phyloP scores from a whole-genome alignment of 2,113 vertebrate species.

The Campylomormyrus numenius region DNA sequence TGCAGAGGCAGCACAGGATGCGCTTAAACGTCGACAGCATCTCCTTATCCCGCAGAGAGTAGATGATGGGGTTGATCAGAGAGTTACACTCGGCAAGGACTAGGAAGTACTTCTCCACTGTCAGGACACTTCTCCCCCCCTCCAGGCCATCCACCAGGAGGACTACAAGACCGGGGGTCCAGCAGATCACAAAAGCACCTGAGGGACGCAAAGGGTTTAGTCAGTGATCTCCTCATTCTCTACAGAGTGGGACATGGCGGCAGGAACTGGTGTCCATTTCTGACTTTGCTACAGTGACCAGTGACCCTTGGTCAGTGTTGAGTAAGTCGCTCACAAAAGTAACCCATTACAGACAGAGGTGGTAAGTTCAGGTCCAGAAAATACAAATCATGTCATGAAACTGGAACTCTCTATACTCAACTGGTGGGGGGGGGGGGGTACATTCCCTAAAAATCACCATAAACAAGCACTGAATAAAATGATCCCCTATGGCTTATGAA shows the following conservation, averaged over 20 bases:
- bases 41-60: slow-evolving; percentile 77
- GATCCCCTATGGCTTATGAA: neutral
- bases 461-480: neutral
- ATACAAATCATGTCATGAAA: neutral
- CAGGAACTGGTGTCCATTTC: neutral
- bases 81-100: slow-evolving; percentile 84
- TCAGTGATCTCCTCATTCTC: neutral
- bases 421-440: too few species aligned
- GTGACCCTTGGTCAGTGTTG: neutral
- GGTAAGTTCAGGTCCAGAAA: neutral
- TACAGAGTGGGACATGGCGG: neutral
- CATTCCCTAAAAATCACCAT: neutral
- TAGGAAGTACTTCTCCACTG: slow-evolving; percentile 80
- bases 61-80: slow-evolving; percentile 80
- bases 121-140: slow-evolving; percentile 58
- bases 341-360: neutral
- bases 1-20: slow-evolving; percentile 72
- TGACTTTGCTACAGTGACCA: neutral
- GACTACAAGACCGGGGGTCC: slow-evolving; percentile 79
- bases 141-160: slow-evolving; percentile 76
- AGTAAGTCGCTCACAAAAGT: neutral
- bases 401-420: too few species aligned
- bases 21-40: slow-evolving; percentile 78
- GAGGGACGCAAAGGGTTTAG: slow-evolving; percentile 19
- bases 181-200: slow-evolving; percentile 90